Percentiles rank a stretch among this genome's conserved stretches.
These are phyloP conservation scores for Pyralis farinalis DNA, from an alignment of 2,888 invertebrate genomes.

Conservation along the genomic window DNA sequence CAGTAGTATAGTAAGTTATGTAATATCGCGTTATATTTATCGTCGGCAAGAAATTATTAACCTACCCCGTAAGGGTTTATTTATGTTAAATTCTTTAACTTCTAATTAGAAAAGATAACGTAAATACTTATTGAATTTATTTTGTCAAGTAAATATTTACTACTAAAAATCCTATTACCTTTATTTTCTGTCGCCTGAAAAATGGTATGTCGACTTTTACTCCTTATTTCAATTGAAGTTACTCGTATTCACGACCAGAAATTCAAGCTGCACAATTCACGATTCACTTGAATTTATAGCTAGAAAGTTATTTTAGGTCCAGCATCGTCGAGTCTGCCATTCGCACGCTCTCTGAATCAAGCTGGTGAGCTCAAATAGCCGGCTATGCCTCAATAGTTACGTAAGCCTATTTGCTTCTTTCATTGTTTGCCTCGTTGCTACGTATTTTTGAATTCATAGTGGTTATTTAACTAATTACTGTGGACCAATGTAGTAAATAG, in stretches of 20 bases:
- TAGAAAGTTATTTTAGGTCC: slow-evolving; percentile 39
- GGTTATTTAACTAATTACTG: no score
- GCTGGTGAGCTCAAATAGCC: slow-evolving; percentile 8
- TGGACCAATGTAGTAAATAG: no score
- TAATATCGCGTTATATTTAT: slow-evolving; percentile 98
- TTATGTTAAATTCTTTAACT: no score
- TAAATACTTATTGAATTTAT: no score
- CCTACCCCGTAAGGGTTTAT: no score
- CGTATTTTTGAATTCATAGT: no score
- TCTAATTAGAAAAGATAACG: no score
- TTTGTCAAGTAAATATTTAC: no score
- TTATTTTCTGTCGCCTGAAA: neutral
- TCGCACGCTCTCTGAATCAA: slow-evolving; percentile 1
- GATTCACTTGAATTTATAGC: slow-evolving; percentile 40
- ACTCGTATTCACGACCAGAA: slow-evolving; percentile 38
- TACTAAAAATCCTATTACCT: no score
- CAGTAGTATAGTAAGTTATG: slow-evolving; percentile 92
- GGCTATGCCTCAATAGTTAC: slow-evolving; percentile 6
- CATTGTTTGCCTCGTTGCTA: no score
- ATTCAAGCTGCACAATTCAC: slow-evolving; percentile 38
- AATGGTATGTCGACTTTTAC: slow-evolving; percentile 10
- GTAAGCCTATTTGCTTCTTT: slow-evolving; percentile 11
- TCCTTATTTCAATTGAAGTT: slow-evolving; percentile 54
- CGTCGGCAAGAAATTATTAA: slow-evolving; percentile 99
- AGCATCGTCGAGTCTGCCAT: slow-evolving; percentile 20